Conservation (phyloP, 1,140 invertebrate genomes). For the Euwallacea similis region DNA sequence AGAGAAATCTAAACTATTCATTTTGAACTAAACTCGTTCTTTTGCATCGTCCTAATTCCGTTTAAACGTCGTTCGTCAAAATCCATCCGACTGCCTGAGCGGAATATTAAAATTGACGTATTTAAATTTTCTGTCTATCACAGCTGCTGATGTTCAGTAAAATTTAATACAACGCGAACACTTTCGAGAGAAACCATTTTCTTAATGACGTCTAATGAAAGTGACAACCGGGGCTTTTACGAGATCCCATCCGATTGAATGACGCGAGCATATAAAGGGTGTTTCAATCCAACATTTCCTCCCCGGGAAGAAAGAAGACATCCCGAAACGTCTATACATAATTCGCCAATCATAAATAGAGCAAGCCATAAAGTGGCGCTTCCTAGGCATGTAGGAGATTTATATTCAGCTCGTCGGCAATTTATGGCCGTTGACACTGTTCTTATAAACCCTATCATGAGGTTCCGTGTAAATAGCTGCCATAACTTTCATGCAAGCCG, state of each 20-base stretch:
- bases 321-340: no score
- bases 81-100: slow-evolving; percentile 5
- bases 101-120: slow-evolving; percentile 29
- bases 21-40: not conserved
- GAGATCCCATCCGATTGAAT: no score
- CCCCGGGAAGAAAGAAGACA: no score
- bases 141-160: slow-evolving; percentile 9
- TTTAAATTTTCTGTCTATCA: slow-evolving; percentile 30
- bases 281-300: no score
- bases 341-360: not conserved
- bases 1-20: no score
- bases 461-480: slow-evolving; percentile 34
- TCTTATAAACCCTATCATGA: slow-evolving; percentile 37
- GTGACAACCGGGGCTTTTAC: slow-evolving; percentile 11
- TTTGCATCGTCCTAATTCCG: slow-evolving; percentile 13
- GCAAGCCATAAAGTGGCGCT: not conserved
- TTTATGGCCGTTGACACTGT: slow-evolving; percentile 35
- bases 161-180: slow-evolving; percentile 22
- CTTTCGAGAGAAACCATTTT: slow-evolving; percentile 21
- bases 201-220: slow-evolving; percentile 28
- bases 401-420: slow-evolving; percentile 22
- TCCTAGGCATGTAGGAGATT: slow-evolving; percentile 1
- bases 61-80: slow-evolving; percentile 10
- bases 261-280: no score
- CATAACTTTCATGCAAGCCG: slow-evolving; percentile 35